Evolutionary conservation across 2,888 invertebrate species (phyloP).

Genomic region (Drosophila hamatofila): DNA sequence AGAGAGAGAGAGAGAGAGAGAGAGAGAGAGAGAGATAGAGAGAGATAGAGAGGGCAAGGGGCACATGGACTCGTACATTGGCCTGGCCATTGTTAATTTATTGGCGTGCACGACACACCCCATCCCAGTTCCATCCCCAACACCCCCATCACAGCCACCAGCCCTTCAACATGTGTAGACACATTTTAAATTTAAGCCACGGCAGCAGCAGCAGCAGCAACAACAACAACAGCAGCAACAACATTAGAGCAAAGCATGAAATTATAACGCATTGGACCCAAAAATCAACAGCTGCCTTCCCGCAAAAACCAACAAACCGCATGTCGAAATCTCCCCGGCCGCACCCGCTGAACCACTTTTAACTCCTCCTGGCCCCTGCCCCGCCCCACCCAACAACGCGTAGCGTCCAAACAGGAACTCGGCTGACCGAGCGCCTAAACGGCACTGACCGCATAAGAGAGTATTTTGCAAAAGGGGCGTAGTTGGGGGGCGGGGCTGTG

Average conservation of each 20-base stretch:
- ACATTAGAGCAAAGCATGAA: conserved; percentile 55
- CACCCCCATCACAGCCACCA: background rate
- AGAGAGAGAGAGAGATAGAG: too few relatives aligned
- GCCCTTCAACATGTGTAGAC: conserved; percentile 64
- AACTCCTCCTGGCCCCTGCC: background rate
- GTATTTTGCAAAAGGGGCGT: conserved; percentile 14
- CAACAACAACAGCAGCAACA: conserved; percentile 33
- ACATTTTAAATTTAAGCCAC: conserved; percentile 74
- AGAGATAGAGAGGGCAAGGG: too few relatives aligned
- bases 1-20: background rate
- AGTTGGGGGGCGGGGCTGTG: background rate
- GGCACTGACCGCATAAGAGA: conserved; percentile 72
- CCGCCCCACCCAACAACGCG: background rate
- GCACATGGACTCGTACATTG: conserved; percentile 36
- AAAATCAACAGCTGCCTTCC: conserved; percentile 77
- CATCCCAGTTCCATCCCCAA: background rate
- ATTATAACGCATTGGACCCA: conserved; percentile 78
- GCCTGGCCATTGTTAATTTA: conserved; percentile 73
- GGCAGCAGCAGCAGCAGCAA: conserved; percentile 42
- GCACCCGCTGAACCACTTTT: conserved; percentile 17
- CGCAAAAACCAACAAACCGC: conserved; percentile 78
- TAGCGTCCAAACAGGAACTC: conserved; percentile 54
- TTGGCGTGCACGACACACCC: conserved; percentile 53
- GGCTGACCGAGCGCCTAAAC: conserved; percentile 74
- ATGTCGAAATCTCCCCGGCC: conserved; percentile 58